Percentiles rank a stretch among this genome's conserved stretches.
Evolutionary conservation across 2,888 invertebrate species (phyloP).

Genomic region (Drosophila mulleri): DNA sequence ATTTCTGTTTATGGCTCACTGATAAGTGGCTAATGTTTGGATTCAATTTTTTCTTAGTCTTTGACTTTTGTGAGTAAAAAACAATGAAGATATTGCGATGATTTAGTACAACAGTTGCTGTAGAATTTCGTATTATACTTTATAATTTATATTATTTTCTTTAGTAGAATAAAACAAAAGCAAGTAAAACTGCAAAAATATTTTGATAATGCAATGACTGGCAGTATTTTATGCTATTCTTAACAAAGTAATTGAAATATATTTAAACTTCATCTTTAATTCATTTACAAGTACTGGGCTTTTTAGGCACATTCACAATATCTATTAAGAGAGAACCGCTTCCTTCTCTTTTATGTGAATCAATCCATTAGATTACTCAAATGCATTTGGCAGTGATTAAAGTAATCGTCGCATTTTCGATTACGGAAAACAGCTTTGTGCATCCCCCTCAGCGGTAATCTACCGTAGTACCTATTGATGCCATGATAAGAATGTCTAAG

Average conservation of each 20-base stretch:
- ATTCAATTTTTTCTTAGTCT: background rate
- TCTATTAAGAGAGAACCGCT: background rate
- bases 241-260: no score
- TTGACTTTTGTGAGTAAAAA: background rate
- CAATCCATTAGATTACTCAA: constrained; percentile 7
- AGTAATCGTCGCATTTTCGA: background rate
- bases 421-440: constrained; percentile 20
- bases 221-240: background rate
- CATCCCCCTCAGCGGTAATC: constrained; percentile 13
- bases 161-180: no score
- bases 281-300: no score
- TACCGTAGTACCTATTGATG: constrained; percentile 11
- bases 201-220: no score
- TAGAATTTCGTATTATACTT: background rate
- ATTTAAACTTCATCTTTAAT: background rate
- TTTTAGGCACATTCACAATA: no score
- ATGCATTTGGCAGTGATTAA: background rate
- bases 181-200: no score
- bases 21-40: constrained; percentile 4
- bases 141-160: background rate
- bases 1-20: constrained; percentile 9
- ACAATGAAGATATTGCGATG: background rate
- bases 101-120: background rate
- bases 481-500: constrained; percentile 26
- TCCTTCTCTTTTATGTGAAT: background rate